Conservation (phyloP, 2,113 vertebrate species). For the Sigmodon hispidus region DNA sequence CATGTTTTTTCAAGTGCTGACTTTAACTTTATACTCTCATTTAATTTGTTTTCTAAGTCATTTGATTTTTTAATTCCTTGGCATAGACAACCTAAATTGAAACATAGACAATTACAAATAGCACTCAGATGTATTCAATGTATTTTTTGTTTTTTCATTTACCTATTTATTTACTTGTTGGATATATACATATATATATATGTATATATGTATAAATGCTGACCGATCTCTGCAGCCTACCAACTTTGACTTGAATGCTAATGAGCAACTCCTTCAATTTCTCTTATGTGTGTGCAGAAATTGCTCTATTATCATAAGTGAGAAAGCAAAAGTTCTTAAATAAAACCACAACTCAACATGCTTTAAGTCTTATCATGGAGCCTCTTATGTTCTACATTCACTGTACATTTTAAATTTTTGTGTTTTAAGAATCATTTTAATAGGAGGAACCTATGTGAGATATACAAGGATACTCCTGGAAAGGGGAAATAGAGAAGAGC, state of each 20-base stretch:
- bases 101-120: conserved; percentile 53
- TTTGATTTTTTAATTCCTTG: conserved; percentile 47
- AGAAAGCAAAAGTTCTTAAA: not conserved
- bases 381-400: not conserved
- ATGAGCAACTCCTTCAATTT: not conserved
- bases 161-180: not conserved
- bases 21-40: not conserved
- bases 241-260: not conserved
- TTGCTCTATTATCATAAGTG: not conserved
- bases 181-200: not conserved
- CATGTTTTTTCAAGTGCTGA: not conserved
- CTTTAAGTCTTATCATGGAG: not conserved
- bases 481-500: no score
- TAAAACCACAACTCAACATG: not conserved
- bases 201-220: no score
- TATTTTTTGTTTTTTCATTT: not conserved
- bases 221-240: not conserved
- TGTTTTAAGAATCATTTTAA: not conserved
- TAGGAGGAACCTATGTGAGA: no score
- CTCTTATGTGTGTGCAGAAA: conserved; percentile 40
- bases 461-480: no score
- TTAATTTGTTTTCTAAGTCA: conserved; percentile 2
- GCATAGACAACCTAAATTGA: conserved; percentile 43
- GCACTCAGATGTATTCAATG: not conserved
- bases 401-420: not conserved